phyloP scores from a whole-genome alignment of 2,113 vertebrate species.

The Osmerus mordax region DNA sequence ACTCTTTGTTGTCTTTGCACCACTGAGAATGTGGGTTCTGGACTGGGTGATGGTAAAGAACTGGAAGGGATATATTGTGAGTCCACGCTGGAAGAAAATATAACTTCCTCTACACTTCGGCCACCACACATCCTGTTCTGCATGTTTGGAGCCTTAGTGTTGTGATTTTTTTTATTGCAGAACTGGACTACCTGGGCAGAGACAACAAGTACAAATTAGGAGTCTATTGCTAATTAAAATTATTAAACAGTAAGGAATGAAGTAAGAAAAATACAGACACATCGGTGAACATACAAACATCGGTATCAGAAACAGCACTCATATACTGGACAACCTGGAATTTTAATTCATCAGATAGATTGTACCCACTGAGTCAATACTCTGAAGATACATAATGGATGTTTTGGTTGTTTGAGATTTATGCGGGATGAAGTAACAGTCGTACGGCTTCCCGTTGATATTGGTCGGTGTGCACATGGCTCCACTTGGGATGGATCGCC shows the following conservation, averaged over 20 bases:
- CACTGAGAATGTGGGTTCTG: constrained; percentile 53
- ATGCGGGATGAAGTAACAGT: constrained; percentile 29
- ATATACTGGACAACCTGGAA: too few species aligned
- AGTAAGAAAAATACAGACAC: too few species aligned
- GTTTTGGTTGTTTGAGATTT: constrained; percentile 9
- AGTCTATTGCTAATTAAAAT: too few species aligned
- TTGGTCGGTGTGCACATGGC: too few species aligned
- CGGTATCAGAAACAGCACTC: too few species aligned
- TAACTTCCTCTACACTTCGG: constrained; percentile 65
- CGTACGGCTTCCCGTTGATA: not conserved
- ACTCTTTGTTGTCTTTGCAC: constrained; percentile 50
- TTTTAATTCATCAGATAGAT: not conserved
- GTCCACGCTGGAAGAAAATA: constrained; percentile 40
- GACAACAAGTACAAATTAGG: not conserved
- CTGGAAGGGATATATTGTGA: constrained; percentile 28
- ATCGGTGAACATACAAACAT: too few species aligned
- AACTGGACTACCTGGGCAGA: constrained; percentile 62
- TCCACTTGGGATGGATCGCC: too few species aligned
- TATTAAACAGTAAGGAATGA: too few species aligned
- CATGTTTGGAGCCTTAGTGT: constrained; percentile 61
- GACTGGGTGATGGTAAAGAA: not conserved
- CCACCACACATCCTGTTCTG: constrained; percentile 68
- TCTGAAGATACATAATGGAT: constrained; percentile 37
- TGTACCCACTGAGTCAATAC: constrained; percentile 28
- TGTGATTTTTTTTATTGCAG: constrained; percentile 60